phyloP scores from a whole-genome alignment of 2,888 invertebrate species.

The Rhaphigaster nebulosa region DNA sequence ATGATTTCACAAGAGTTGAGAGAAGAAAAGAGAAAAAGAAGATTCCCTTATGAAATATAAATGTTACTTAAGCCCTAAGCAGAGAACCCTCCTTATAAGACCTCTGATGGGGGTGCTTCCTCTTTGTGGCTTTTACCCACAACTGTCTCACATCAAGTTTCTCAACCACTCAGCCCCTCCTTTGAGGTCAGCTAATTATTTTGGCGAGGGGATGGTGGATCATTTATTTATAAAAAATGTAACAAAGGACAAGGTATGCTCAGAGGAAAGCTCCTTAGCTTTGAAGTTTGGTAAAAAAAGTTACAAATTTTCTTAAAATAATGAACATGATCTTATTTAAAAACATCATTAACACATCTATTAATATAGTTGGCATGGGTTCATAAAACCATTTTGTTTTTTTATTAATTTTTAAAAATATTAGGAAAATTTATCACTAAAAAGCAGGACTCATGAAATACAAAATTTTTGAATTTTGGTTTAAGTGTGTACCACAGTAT shows the following conservation, averaged over 20 bases:
- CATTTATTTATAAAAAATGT: conserved; percentile 40
- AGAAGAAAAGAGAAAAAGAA: conserved; percentile 2
- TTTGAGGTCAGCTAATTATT: conserved; percentile 49
- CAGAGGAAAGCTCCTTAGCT: conserved; percentile 16
- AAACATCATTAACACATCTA: background rate
- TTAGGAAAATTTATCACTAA: background rate
- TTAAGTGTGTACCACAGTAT: background rate
- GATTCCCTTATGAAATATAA: conserved; percentile 51
- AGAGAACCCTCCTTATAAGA: conserved; percentile 24
- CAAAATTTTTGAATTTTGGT: background rate
- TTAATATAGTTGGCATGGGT: background rate
- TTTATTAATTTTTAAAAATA: background rate
- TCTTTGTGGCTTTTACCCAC: conserved; percentile 54
- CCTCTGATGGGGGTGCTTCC: conserved; percentile 39
- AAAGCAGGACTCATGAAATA: background rate
- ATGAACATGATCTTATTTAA: background rate
- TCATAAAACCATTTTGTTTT: background rate
- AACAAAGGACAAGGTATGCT: conserved; percentile 21
- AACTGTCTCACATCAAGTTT: conserved; percentile 43
- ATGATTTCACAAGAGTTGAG: conserved; percentile 47
- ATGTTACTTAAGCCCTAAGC: conserved; percentile 56
- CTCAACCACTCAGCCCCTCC: conserved; percentile 38
- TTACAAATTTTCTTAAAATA: background rate
- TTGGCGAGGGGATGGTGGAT: background rate
- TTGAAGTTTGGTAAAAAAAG: background rate